These are phyloP conservation scores for Harpalus rufipes DNA, from an alignment of 2,888 invertebrate genomes.

Conservation along the genomic window DNA sequence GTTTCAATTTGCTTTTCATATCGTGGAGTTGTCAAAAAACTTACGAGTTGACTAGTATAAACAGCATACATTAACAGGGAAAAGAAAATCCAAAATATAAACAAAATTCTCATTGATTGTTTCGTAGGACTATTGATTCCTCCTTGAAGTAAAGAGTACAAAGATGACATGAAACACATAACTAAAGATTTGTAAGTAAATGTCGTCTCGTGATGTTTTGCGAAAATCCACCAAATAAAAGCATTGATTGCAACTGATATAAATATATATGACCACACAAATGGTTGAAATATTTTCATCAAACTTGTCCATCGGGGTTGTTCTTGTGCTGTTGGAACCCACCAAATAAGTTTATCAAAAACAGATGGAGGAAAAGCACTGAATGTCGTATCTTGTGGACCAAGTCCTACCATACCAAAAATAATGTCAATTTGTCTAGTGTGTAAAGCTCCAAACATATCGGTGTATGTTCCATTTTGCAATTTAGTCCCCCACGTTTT, in stretches of 20 bases:
- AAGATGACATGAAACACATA: neutral
- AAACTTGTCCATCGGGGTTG: slow-evolving; percentile 60
- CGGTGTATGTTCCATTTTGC: slow-evolving; percentile 6
- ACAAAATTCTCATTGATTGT: slow-evolving; percentile 24
- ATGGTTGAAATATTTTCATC: slow-evolving; percentile 48
- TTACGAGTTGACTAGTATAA: slow-evolving; percentile 23
- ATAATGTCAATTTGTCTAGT: neutral
- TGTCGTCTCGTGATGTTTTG: neutral
- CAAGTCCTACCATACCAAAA: neutral
- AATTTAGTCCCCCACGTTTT: slow-evolving; percentile 12
- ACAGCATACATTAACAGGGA: neutral
- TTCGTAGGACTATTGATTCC: neutral
- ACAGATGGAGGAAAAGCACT: neutral
- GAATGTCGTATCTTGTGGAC: neutral
- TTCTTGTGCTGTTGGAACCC: slow-evolving; percentile 52
- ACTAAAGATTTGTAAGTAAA: neutral
- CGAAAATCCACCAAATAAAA: slow-evolving; percentile 11
- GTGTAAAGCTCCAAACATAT: slow-evolving; percentile 35
- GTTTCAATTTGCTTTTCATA: slow-evolving; percentile 41
- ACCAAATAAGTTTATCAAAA: slow-evolving; percentile 42
- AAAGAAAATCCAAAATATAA: slow-evolving; percentile 45
- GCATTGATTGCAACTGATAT: neutral
- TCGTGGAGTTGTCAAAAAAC: slow-evolving; percentile 12
- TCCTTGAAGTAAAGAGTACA: slow-evolving; percentile 26
- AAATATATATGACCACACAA: slow-evolving; percentile 35